Evolutionary conservation across 2,113 vertebrate genomes (phyloP).

Genomic region (Cyanoderma ruficeps): DNA sequence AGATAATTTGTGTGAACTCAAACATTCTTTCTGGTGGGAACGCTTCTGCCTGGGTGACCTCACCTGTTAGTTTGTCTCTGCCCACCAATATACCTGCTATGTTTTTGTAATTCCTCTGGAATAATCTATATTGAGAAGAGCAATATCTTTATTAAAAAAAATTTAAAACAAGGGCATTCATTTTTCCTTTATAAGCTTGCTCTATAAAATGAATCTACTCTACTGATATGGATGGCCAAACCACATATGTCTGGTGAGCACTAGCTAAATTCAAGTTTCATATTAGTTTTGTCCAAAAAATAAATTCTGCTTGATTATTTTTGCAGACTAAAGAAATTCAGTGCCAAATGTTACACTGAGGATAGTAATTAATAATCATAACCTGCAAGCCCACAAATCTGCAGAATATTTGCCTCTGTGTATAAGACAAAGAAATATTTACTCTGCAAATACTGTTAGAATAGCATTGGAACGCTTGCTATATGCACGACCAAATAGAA

Average conservation of each 20-base stretch:
- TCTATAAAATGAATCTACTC: background rate
- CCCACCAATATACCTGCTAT: background rate
- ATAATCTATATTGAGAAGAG: background rate
- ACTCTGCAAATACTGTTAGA: background rate
- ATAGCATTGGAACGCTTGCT: background rate
- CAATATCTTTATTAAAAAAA: background rate
- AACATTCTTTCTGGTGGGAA: background rate
- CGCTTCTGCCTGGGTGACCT: background rate
- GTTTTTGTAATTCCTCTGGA: background rate
- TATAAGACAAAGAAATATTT: background rate
- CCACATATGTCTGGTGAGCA: accelerated
- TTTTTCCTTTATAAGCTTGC: background rate
- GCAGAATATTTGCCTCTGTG: background rate
- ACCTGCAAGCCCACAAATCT: background rate
- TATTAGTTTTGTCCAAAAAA: background rate
- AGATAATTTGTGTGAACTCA: accelerated
- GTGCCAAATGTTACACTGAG: background rate
- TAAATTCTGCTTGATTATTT: background rate
- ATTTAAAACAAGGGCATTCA: background rate
- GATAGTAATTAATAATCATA: background rate
- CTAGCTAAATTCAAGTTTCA: background rate
- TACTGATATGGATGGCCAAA: background rate
- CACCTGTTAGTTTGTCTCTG: background rate
- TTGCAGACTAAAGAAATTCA: background rate
- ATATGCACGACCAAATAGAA: background rate